Conservation (phyloP, 2,797 vertebrate species). For the Myotis daubentonii region DNA sequence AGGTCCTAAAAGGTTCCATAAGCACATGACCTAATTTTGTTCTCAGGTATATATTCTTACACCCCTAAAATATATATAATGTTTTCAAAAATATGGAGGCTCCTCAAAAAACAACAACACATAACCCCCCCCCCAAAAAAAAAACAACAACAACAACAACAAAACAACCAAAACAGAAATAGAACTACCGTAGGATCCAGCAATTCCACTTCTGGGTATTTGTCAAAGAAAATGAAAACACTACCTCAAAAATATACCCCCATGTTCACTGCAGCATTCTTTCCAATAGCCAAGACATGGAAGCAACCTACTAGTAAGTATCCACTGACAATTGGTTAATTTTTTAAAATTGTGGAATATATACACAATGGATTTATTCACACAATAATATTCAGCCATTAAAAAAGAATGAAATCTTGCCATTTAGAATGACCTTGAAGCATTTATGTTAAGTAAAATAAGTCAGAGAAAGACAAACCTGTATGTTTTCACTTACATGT, state of each 20-base stretch:
- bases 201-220: not conserved
- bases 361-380: not conserved
- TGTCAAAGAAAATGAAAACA: not conserved
- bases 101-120: not conserved
- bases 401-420: not conserved
- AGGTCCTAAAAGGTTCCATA: not conserved
- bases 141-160: too few species aligned
- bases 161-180: not conserved
- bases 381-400: not conserved
- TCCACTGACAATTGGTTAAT: not conserved
- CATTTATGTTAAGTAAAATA: not conserved
- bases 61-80: not conserved
- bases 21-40: not conserved
- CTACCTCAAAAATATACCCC: not conserved
- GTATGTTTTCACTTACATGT: not conserved
- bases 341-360: not conserved
- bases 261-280: not conserved
- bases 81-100: not conserved
- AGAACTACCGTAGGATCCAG: not conserved
- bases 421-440: not conserved
- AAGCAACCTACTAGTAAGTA: not conserved
- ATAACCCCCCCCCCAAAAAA: too few species aligned
- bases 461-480: not conserved
- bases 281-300: not conserved
- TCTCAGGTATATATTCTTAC: not conserved